phyloP scores from a whole-genome alignment of 2,797 vertebrate genomes.

The Epinephelus coioides region DNA sequence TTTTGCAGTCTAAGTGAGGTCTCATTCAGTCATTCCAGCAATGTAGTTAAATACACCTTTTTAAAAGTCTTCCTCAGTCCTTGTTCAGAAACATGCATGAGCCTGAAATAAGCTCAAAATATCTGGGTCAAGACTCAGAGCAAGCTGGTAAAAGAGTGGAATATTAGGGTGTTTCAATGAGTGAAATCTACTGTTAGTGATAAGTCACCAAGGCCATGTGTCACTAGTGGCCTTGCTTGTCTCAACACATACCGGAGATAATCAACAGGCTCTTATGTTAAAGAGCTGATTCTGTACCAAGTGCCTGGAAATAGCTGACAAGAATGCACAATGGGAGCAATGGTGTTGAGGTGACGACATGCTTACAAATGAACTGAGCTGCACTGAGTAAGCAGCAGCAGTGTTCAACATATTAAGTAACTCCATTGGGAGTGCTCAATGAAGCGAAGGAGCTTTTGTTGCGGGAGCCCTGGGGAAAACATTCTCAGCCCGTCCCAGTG shows the following conservation, averaged over 20 bases:
- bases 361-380: conserved; percentile 68
- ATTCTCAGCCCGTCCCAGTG: conserved; percentile 43
- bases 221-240: neutral
- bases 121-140: conserved; percentile 46
- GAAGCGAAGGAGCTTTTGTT: conserved; percentile 68
- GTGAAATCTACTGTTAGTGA: neutral
- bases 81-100: conserved; percentile 24
- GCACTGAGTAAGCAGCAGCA: conserved; percentile 40
- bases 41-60: neutral
- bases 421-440: conserved; percentile 58
- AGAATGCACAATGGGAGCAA: conserved; percentile 30
- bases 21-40: neutral
- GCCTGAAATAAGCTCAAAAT: conserved; percentile 39
- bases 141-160: neutral
- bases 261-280: conserved; percentile 11
- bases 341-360: conserved; percentile 53
- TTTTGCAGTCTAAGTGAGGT: neutral
- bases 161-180: neutral
- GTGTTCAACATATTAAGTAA: conserved; percentile 44
- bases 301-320: conserved; percentile 37
- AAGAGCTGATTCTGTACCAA: conserved; percentile 34
- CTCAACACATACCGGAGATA: conserved; percentile 19
- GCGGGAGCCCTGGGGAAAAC: conserved; percentile 38
- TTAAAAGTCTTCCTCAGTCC: neutral
- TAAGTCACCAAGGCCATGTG: conserved; percentile 5